Evolutionary conservation across 2,797 vertebrate species (phyloP), one percentile per base, ranked within the genome.

Genomic region (Peromyscus aztecus): DNA sequence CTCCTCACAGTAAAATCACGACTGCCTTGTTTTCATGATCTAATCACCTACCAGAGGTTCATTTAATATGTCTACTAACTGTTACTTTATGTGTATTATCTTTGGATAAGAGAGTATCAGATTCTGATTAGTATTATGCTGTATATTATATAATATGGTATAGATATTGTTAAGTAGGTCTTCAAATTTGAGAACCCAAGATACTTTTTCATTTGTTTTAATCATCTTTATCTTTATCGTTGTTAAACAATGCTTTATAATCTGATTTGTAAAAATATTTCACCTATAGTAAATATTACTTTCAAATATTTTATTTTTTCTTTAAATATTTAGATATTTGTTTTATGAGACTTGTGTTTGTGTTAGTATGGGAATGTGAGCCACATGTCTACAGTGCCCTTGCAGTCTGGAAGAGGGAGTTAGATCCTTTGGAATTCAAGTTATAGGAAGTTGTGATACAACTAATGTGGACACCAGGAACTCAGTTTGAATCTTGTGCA

Each of bases 41-140:
- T 40, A 11, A 65, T 65, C 13, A 27, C 13, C 19, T 71, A 6
- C 27, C 7, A 16, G n/a, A 34, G 7, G 3, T 14, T 31, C 3
- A 14, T 49, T 17, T 55, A 17, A 55, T 55, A 55, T 55, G 55
- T 55, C 12, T n/a, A 55, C 55, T 14, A 34, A 13, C 0, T 24
- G 13, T 43, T 59, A 8, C 24, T 49, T 27, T 17, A 17, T 55
- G 55, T 55, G 55, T 17, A 55, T 5, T 55, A 55, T 55, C 55
- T 17, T 55, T 55, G 55, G 14, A 57, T 9, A n/a, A n/a, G 4
- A 82, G 29, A 1, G 4, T n/a, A 2, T 0, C 57, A 37, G 1
- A 34, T 59, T 82, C 14, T 67, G 14, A 63, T 46, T 10, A 16
- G 10, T 1, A 75, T 10, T 76, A n/a, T 23, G 12, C 1, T 80